Conservation (phyloP, 1,140 invertebrate species). For the Apocrypta bakeri region DNA sequence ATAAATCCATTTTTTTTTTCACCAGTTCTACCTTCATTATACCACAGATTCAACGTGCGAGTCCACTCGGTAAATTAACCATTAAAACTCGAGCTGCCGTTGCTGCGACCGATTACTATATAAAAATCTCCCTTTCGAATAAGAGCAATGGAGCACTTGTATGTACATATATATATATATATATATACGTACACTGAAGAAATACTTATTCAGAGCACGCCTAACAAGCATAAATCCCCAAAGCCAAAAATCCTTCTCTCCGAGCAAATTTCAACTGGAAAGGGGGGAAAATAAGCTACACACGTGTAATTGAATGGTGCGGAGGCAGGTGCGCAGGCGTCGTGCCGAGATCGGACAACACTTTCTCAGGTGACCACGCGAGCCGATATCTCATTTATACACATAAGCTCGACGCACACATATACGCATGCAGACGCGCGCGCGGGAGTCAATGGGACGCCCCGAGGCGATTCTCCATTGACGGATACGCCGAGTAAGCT, state of each 20-base stretch:
- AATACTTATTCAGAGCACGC: background rate
- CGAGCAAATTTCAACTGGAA: background rate
- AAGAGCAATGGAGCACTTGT: too few species aligned
- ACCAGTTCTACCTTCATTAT: background rate
- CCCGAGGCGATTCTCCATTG: background rate
- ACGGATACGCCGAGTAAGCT: too few species aligned
- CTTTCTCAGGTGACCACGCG: constrained; percentile 58
- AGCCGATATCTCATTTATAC: constrained; percentile 37
- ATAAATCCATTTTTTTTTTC: background rate
- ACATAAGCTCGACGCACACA: too few species aligned
- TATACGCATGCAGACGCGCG: background rate
- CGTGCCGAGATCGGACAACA: constrained; percentile 52
- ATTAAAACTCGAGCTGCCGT: too few species aligned
- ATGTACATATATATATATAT: too few species aligned
- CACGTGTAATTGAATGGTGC: constrained; percentile 18
- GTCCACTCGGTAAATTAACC: background rate
- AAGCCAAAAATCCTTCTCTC: background rate
- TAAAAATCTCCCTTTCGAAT: background rate
- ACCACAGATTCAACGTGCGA: background rate
- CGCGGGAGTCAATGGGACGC: background rate
- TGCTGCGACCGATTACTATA: too few species aligned
- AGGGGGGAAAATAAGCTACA: background rate
- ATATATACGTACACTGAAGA: background rate
- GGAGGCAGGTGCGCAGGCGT: constrained; percentile 4
- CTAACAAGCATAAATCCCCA: background rate